A percentile compares a stretch with the other conserved stretches of the same genome.
phyloP scores from a whole-genome alignment of 2,113 vertebrate species.

The Pavo muticus region DNA sequence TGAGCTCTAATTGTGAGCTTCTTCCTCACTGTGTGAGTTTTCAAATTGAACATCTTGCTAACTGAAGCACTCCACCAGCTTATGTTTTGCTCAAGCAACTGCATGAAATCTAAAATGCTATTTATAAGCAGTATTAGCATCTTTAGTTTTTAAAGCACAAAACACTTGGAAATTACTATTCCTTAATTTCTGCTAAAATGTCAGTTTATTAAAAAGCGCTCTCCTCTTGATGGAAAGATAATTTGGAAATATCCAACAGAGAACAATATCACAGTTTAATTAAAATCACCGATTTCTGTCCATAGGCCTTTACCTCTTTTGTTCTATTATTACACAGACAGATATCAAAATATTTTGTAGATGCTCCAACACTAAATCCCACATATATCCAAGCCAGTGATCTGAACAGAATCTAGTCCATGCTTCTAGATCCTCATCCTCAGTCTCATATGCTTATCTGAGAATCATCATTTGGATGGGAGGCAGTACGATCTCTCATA shows the following conservation, averaged over 20 bases:
- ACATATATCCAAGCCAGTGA: not conserved
- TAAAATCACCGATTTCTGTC: not conserved
- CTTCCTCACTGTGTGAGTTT: not conserved
- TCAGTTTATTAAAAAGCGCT: not conserved
- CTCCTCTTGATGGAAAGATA: not conserved
- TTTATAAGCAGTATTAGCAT: not conserved
- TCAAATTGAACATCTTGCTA: not conserved
- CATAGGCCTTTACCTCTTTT: not conserved
- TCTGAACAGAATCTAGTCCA: not conserved
- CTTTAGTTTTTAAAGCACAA: slow-evolving; percentile 18
- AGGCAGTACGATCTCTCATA: not conserved
- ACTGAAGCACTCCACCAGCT: slow-evolving; percentile 40
- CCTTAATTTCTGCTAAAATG: slow-evolving; percentile 7
- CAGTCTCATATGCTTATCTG: not conserved
- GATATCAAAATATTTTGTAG: not conserved
- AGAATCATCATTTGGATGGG: not conserved
- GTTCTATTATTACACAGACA: not conserved
- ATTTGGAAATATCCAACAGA: slow-evolving; percentile 9
- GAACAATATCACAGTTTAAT: slow-evolving; percentile 1
- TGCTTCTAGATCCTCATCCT: not conserved
- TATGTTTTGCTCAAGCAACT: not conserved
- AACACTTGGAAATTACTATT: slow-evolving; percentile 2
- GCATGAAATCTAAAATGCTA: slow-evolving; percentile 2
- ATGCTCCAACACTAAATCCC: not conserved
- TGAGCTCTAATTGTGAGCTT: slow-evolving; percentile 8